A percentile compares a stretch with the other conserved stretches of the same genome.
Conservation (phyloP, 2,888 invertebrate genomes). For the Chrysolina oricalcia region DNA sequence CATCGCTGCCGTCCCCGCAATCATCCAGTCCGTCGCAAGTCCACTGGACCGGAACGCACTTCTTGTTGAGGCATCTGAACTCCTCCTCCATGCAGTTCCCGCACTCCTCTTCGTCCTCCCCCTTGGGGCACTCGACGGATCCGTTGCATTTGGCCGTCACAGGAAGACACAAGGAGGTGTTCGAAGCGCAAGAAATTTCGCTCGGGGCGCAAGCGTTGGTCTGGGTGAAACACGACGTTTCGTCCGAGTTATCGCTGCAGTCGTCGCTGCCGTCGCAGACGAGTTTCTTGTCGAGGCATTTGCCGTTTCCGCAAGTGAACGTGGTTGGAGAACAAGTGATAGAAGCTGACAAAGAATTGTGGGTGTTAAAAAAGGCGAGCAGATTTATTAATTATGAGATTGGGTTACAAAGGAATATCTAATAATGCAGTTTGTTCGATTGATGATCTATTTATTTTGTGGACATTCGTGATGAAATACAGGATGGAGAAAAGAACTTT, state of each 20-base stretch:
- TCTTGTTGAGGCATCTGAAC: constrained; percentile 76
- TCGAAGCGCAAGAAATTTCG: constrained; percentile 73
- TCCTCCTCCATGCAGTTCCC: constrained; percentile 71
- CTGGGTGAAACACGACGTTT: constrained; percentile 59
- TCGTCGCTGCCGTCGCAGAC: constrained; percentile 76
- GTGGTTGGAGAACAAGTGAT: constrained; percentile 65
- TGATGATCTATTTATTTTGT: too few relatives aligned
- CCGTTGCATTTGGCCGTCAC: constrained; percentile 74
- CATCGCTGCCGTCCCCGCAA: constrained; percentile 84
- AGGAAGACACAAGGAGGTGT: constrained; percentile 74
- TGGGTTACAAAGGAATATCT: too few relatives aligned
- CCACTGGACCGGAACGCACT: constrained; percentile 76
- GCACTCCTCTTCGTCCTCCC: constrained; percentile 79
- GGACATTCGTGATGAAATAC: too few relatives aligned
- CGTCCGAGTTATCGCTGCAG: constrained; percentile 77
- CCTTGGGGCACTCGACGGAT: constrained; percentile 80
- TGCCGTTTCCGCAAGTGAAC: constrained; percentile 73
- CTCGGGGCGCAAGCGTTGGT: constrained; percentile 68
- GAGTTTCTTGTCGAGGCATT: constrained; percentile 74
- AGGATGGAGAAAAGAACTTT: too few relatives aligned
- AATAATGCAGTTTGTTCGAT: too few relatives aligned
- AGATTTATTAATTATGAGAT: neutral
- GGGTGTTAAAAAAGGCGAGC: neutral
- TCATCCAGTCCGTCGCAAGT: constrained; percentile 78
- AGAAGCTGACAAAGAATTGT: constrained; percentile 43